Evolutionary conservation across 64 coral and sea anemone species (phyloP), one percentile per base, ranked within the genome.

Genomic region (Montipora foliosa): DNA sequence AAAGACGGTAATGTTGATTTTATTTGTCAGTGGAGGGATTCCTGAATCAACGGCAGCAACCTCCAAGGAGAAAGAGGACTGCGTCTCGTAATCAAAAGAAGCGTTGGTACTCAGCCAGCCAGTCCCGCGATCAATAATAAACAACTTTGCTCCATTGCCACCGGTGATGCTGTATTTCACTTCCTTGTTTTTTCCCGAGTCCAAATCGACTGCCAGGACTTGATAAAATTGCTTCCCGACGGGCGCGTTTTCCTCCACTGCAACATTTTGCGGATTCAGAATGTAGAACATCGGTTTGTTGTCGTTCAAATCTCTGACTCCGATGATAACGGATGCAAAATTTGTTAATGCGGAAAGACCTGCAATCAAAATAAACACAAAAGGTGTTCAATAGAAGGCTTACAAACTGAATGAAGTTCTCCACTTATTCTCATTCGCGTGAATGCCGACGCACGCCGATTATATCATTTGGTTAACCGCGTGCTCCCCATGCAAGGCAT

Each of bases 271-370:
- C 19, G 92, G 49, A 13, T 89, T 74, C 14, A 83, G 93, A 19
- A 95, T 75, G n/a, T 84, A 58, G 37, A 98, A 99, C 13, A 84
- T 29, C 3, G 98, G 98, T 24, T 49, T 67, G 79, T 99, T 99
- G 86, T 99, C 98, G 19, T 99, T 99, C 13, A 99, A 47, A 49
- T 99, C 98, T 2, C 67, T 59, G 14, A 99, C 92, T 53, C 75
- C 76, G 53, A 99, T 90, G 14, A 49, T 52, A 14, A 79, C 92
- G 37, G 92, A 72, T 44, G 80, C 64, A 78, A 94, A 67, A 3
- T 81, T 62, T 48, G 82, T 60, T 37, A 84, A 60, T 71, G 95
- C 72, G 52, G 64, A 74, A n/a, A 11, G 15, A 72, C 92, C 92
- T 93, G 49, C 44, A 70, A n/a, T 79, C 17, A 12, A 7, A 76